Evolutionary conservation across 2,797 vertebrate genomes (phyloP).

Genomic region (Mus caroli): DNA sequence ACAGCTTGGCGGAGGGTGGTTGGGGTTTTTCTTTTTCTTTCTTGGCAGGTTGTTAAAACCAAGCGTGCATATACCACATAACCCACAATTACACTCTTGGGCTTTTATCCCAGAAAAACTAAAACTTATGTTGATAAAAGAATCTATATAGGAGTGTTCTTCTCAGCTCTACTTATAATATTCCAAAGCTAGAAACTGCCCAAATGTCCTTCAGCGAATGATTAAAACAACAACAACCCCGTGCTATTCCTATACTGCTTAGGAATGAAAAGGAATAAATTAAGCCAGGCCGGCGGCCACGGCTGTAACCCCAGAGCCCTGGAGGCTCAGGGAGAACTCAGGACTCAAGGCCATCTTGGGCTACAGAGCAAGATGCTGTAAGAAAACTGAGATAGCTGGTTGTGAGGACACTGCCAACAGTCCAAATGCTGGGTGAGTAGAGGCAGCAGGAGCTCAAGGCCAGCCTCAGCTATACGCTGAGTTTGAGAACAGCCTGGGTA

Average conservation of each 20-base stretch:
- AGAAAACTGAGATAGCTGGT: not conserved
- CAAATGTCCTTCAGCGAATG: not conserved
- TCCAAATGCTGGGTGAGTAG: not conserved
- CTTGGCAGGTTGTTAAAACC: slow-evolving; percentile 48
- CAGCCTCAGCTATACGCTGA: not conserved
- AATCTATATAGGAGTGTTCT: not conserved
- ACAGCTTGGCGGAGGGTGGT: not conserved
- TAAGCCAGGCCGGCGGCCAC: not conserved
- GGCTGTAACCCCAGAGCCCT: not conserved
- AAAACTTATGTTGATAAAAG: slow-evolving; percentile 38
- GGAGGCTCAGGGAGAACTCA: not conserved
- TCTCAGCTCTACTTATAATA: slow-evolving; percentile 32
- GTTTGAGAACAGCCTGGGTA: not conserved
- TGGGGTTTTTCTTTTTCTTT: not conserved
- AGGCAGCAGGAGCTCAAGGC: not conserved
- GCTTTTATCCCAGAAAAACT: slow-evolving; percentile 33
- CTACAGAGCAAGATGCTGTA: not conserved
- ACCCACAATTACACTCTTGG: not conserved
- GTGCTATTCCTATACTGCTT: not conserved
- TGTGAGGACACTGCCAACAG: not conserved
- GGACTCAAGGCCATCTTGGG: not conserved
- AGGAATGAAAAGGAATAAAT: not conserved
- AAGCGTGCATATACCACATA: slow-evolving; percentile 22
- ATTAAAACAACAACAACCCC: not conserved
- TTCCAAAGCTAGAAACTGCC: slow-evolving; percentile 20